Conservation (phyloP, 2,113 vertebrate genomes). For the Aix galericulata region DNA sequence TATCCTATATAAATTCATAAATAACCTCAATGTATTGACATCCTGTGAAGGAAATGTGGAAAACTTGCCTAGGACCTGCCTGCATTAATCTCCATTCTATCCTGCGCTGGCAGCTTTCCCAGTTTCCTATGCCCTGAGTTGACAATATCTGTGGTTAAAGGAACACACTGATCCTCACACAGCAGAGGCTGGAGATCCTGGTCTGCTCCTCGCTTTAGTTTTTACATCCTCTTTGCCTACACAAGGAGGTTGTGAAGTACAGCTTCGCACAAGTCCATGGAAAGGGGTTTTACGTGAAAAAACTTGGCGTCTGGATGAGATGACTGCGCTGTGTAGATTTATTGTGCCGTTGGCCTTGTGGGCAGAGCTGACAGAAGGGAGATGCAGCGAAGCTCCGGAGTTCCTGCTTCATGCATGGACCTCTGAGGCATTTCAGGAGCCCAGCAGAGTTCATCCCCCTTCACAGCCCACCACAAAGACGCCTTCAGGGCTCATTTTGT, state of each 20-base stretch:
- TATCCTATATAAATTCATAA: constrained; percentile 42
- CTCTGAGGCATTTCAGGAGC: not conserved
- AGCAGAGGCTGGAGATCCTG: not conserved
- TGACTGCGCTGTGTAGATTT: not conserved
- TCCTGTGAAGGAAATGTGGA: constrained; percentile 54
- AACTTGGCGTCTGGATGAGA: not conserved
- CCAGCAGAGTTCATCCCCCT: not conserved
- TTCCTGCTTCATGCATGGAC: accelerated
- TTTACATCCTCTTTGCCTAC: not conserved
- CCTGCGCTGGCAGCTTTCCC: constrained; percentile 55
- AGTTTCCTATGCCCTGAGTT: constrained; percentile 46
- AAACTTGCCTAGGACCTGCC: constrained; percentile 22
- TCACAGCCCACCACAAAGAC: not conserved
- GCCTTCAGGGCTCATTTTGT: not conserved
- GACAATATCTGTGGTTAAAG: constrained; percentile 52
- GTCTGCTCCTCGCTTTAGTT: not conserved
- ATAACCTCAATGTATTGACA: constrained; percentile 35
- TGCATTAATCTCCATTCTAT: constrained; percentile 55
- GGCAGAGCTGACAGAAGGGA: not conserved
- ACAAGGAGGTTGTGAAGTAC: constrained; percentile 7
- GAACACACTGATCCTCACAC: constrained; percentile 23
- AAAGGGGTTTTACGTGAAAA: not conserved
- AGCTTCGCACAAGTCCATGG: not conserved
- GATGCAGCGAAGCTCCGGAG: not conserved
- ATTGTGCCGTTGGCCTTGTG: not conserved